Evolutionary conservation across 2,113 vertebrate genomes (phyloP), one percentile per base, ranked within the genome.

Genomic region (Mola mola): DNA sequence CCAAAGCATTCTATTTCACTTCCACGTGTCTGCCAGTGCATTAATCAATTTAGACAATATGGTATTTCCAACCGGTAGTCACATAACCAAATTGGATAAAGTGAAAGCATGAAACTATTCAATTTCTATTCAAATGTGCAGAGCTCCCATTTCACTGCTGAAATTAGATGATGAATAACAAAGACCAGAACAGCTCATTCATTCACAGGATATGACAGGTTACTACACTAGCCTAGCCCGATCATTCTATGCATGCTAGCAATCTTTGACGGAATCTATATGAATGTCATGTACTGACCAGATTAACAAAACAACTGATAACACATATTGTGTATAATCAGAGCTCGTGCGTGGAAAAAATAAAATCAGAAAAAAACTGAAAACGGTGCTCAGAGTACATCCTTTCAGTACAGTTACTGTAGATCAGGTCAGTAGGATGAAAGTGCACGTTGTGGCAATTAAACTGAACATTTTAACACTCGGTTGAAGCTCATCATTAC

Each of bases 111-210:
- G 63, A 84, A 81, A 83, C 56, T 50, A 46, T 70, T 84, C 69
- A 4, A 76, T 85, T 77, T 81, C 66, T 76, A 86, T 87, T 84
- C 65, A 83, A 72, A 85, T 81, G 29, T 52, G 58, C 25, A 40
- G 8, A 16, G 68, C 40, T 29, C 9, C 25, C 16, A 29, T 60
- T 44, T 21, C 24, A 40, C 53, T 25, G 29, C 55, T 44, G 51
- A 42, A 75, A 75, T 74, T 17, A 72, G 19, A 67, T 66, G 20
- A 48, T 46, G 50, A 71, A 78, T 62, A 63, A 51, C 12, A 2
- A 34, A 47, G 41, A 58, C 22, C 28, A 15, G 17, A 13, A 38
- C 34, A 42, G 13, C 25, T 31, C 4, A 24, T 42, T 52, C 40
- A 11, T 38, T 49, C 47, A 42, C 48, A 63, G 42, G 20, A 47